Evolutionary conservation across 2,888 invertebrate genomes (phyloP), one percentile per base, ranked within the genome.

Genomic region (Macrosiphum euphorbiae): DNA sequence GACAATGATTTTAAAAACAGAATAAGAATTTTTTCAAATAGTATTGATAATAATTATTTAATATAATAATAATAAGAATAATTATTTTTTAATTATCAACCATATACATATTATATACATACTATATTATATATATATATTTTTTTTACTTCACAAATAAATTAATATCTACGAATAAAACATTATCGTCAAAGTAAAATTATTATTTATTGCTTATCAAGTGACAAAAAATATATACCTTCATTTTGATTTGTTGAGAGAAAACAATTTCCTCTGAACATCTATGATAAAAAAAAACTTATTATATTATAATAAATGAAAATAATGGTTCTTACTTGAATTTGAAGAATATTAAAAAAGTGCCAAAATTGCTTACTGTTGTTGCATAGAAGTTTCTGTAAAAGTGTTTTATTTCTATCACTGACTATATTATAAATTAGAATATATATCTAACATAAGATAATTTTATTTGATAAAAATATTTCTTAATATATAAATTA

Each of bases 311-410:
- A 35, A 41, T 35, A 78, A 47, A 86, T 86, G n/a, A n/a, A 86
- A 87, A 87, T 24, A 41, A 78, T 78, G 35, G 20, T 61, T 20
- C 24, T 52, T 41, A 91, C 41, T 41, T 24, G 52, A 78, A 35
- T 52, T 52, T 41, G 16, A 91, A 84, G 20, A 50, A 52, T 41
- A 85, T 58, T 58, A 1, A 20, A 24, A 20, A n/a, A 85, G 91
- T 91, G 91, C 91, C 91, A 91, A 91, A 91, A 44, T 47, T 67
- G 35, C 47, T n/a, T 67, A 67, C 16, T n/a, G 20, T 88, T 28
- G 28, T 44, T 85, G 26, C 28, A 44, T 44, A 78, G 20, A 20
- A 8, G 7, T 35, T 20, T 41, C 35, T 35, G 20, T 78, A 35
- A 20, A 35, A 78, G 20, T 78, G 78, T 78, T 78, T 78, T 78